Evolutionary conservation across 2,797 vertebrate species (phyloP).

Genomic region (Lithobates sylvaticus): DNA sequence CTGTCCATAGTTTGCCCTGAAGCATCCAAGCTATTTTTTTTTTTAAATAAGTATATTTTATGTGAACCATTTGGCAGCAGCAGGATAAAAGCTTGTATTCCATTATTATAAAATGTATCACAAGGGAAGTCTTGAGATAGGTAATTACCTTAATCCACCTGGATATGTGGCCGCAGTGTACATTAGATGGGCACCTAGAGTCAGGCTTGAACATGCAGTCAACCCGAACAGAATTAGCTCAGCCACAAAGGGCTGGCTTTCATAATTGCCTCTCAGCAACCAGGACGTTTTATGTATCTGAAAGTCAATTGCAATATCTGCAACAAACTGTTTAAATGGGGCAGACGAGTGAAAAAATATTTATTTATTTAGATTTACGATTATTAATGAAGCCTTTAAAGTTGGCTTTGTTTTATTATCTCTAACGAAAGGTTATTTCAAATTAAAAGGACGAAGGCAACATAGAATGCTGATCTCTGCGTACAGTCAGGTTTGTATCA

Average conservation of each 20-base stretch:
- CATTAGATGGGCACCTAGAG: slow-evolving; percentile 74
- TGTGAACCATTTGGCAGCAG: slow-evolving; percentile 64
- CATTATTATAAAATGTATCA: slow-evolving; percentile 72
- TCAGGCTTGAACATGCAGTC: slow-evolving; percentile 76
- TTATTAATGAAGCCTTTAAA: background rate
- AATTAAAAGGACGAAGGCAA: background rate
- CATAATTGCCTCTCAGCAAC: slow-evolving; percentile 79
- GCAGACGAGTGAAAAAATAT: slow-evolving; percentile 60
- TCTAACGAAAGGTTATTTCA: background rate
- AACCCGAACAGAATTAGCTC: slow-evolving; percentile 79
- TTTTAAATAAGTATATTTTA: slow-evolving; percentile 62
- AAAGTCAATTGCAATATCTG: slow-evolving; percentile 73
- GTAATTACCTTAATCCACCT: slow-evolving; percentile 75
- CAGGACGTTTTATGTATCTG: slow-evolving; percentile 72
- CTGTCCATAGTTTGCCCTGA: background rate
- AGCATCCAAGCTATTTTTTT: slow-evolving; percentile 62
- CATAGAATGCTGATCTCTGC: no score
- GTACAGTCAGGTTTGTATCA: no score
- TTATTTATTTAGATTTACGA: slow-evolving; percentile 14
- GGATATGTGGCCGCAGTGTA: slow-evolving; percentile 70
- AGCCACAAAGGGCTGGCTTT: slow-evolving; percentile 69
- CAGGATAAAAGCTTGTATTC: slow-evolving; percentile 67
- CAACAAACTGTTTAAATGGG: slow-evolving; percentile 66
- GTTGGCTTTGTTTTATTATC: background rate
- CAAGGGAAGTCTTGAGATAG: slow-evolving; percentile 69